Percentiles rank a stretch among this genome's conserved stretches.
These are phyloP conservation scores for Kryphioiulus occultus DNA, from an alignment of 2,888 invertebrate species.

Conservation along the genomic window DNA sequence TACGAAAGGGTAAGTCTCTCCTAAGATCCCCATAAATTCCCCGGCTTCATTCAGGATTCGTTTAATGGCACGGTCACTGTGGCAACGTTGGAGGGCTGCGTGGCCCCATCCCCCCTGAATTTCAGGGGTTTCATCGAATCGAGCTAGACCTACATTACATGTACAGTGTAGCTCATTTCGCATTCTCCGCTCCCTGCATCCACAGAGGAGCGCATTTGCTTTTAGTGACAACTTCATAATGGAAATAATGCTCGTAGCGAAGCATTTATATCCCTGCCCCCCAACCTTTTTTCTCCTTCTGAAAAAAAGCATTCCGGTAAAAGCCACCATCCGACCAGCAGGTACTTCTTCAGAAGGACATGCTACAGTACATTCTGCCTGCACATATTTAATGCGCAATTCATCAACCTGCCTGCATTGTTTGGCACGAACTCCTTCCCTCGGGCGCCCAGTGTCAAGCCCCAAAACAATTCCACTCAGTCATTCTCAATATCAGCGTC, in stretches of 20 bases:
- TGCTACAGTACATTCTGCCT: background rate
- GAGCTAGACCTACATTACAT: too few species aligned
- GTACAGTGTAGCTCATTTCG: too few species aligned
- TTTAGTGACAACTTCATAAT: conserved; percentile 33
- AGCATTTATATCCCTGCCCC: background rate
- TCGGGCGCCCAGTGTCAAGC: background rate
- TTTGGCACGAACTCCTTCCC: background rate
- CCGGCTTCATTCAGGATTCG: conserved; percentile 8
- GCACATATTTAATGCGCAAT: background rate
- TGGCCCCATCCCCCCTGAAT: background rate
- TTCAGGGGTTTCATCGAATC: background rate
- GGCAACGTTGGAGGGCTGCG: background rate
- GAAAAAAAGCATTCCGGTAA: background rate
- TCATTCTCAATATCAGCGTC: too few species aligned
- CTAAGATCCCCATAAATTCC: conserved; percentile 28
- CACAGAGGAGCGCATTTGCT: background rate
- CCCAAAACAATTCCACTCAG: background rate
- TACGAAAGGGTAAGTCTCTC: conserved; percentile 1
- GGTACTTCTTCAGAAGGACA: background rate
- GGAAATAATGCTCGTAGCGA: background rate
- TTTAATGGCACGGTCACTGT: conserved; percentile 26
- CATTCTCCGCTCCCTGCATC: background rate
- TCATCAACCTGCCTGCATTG: background rate
- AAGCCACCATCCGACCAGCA: background rate
- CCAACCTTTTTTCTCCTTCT: background rate